Conservation (phyloP, 2,113 vertebrate genomes). For the Misgurnus anguillicaudatus region DNA sequence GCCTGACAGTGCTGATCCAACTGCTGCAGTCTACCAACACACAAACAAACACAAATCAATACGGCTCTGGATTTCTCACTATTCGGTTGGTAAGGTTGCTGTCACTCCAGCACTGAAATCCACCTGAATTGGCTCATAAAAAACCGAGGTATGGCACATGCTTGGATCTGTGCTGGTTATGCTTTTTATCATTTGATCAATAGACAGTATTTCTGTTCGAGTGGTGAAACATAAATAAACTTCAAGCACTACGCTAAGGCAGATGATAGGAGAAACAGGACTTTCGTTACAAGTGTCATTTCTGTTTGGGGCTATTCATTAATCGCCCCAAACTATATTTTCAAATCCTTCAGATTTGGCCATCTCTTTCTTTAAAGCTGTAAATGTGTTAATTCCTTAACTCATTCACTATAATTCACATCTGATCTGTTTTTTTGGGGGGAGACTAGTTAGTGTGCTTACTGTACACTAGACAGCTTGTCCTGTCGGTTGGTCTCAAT, state of each 20-base stretch:
- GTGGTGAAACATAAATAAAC: no score
- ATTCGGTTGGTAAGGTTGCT: no score
- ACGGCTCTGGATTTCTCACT: background rate
- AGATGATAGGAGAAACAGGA: no score
- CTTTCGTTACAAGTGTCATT: no score
- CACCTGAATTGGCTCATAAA: no score
- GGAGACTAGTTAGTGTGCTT: conserved; percentile 23
- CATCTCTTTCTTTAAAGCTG: background rate
- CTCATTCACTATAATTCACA: conserved; percentile 7
- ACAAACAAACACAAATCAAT: conserved; percentile 6
- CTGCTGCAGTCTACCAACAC: conserved; percentile 83
- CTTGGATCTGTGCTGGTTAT: no score
- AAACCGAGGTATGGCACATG: no score
- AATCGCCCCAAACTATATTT: no score
- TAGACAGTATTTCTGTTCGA: background rate
- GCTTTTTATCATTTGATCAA: no score
- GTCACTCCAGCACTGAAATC: background rate
- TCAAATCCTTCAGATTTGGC: no score
- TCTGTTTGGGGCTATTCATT: no score
- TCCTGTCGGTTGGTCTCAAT: conserved; percentile 15
- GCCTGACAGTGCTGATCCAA: conserved; percentile 89
- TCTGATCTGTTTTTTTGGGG: conserved; percentile 16
- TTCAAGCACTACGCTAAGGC: no score
- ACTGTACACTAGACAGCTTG: conserved; percentile 33
- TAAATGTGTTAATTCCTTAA: conserved; percentile 13